Base-by-base conservation (phyloP, 2,888 invertebrate species). In the Holacanthella duospinosa region DNA sequence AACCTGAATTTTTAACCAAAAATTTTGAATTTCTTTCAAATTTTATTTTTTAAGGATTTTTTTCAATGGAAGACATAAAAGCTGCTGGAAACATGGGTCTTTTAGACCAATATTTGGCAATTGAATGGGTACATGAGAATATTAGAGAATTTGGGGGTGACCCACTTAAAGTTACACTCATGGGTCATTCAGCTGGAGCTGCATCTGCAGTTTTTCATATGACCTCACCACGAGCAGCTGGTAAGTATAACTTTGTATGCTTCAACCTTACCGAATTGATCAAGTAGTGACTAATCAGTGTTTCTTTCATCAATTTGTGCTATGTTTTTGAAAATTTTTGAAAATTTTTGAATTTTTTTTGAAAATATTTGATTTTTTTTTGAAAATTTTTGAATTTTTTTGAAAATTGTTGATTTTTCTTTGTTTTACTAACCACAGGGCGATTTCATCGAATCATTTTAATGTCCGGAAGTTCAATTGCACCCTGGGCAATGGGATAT, bases 181-280 rank as follows among this genome's bases (percentile, higher is more conserved):
- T 89, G 73, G 93, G 93, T 0, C 88, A 92, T 77, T 87, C 87
- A 28, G 85, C 88, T 43, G 88, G 88, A 12, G 88, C 86, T 2
- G 83, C 85, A 36, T 84, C 86, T 73, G 83, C 85, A 2, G 77
- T 85, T 59, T 80, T 85, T 68, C 86, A 86, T 74, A 80, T 87
- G 71, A 78, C 83, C 27, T 86, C 87, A 19, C 84, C 86, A 29
- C 79, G 84, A 70, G 81, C 85, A n/a, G 76, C 79, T 72, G 85
- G 86, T 85, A 72, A n/a, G n/a, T n/a, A n/a, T n/a, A n/a, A n/a
- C n/a, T n/a, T n/a, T n/a, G n/a, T n/a, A n/a, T n/a, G n/a, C n/a
- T n/a, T n/a, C n/a, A n/a, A 36, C 59, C 21, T 58, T 16, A n/a
- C n/a, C n/a, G n/a, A n/a, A n/a, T n/a, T n/a, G n/a, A n/a, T n/a